These are phyloP conservation scores for Astyanax mexicanus DNA, from an alignment of 2,797 vertebrate genomes.

Conservation along the genomic window DNA sequence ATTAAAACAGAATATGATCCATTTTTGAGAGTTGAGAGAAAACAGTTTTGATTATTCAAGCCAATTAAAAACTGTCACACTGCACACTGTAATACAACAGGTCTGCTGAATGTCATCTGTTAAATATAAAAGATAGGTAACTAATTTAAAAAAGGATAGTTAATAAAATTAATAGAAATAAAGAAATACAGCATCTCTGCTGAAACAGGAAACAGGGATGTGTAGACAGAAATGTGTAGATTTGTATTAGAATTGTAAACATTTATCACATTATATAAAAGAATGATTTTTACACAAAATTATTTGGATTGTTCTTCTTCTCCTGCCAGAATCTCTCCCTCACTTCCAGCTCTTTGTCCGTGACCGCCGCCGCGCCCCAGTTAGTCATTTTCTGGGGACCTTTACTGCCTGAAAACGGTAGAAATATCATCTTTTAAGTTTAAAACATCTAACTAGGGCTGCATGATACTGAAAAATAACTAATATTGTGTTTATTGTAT, in stretches of 20 bases:
- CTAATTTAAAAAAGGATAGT: background rate
- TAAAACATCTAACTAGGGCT: too few species aligned
- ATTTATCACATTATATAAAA: background rate
- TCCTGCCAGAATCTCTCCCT: slow-evolving; percentile 91
- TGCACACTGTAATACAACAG: background rate
- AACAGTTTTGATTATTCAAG: slow-evolving; percentile 8
- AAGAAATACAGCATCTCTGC: background rate
- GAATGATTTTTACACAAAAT: slow-evolving; percentile 65
- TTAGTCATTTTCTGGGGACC: slow-evolving; percentile 87
- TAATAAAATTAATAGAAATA: background rate
- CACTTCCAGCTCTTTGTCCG: slow-evolving; percentile 86
- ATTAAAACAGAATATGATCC: background rate
- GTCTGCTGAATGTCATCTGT: background rate
- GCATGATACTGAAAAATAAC: too few species aligned
- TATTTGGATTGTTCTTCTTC: slow-evolving; percentile 76
- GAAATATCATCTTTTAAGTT: background rate
- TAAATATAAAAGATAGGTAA: background rate
- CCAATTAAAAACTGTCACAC: too few species aligned
- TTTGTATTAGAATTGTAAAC: background rate
- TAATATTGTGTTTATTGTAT: too few species aligned
- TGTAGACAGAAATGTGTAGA: background rate
- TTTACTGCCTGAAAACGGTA: slow-evolving; percentile 83
- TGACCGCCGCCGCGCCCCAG: slow-evolving; percentile 92
- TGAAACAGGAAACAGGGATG: background rate
- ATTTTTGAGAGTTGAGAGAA: background rate